Conservation (phyloP, 2,888 invertebrate genomes). For the Prosapia bicincta region DNA sequence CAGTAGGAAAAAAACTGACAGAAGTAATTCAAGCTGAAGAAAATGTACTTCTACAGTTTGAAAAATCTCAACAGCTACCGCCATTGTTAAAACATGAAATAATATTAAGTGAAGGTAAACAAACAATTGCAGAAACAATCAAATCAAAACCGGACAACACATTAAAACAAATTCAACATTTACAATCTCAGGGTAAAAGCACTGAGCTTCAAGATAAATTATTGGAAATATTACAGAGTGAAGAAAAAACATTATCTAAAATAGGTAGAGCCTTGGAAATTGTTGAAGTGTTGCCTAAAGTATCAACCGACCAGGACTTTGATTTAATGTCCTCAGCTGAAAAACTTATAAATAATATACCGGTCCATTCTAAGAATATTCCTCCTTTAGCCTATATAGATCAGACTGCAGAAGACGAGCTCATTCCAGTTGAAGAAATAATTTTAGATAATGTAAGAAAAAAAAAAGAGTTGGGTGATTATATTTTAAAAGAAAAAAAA, state of each 20-base stretch:
- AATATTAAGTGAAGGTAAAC: background rate
- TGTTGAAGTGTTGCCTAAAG: background rate
- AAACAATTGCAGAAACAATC: slow-evolving; percentile 32
- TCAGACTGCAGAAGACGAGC: background rate
- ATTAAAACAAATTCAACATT: background rate
- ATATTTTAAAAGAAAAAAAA: background rate
- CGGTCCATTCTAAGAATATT: background rate
- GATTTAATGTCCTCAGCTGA: background rate
- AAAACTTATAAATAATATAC: background rate
- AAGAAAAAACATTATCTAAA: slow-evolving; percentile 27
- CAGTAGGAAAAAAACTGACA: slow-evolving; percentile 21
- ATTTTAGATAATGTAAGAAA: background rate
- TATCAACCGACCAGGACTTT: background rate
- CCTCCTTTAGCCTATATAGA: background rate
- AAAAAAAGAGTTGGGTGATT: slow-evolving; percentile 5
- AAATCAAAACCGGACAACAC: slow-evolving; percentile 32
- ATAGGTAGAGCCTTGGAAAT: slow-evolving; percentile 29
- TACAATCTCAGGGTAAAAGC: background rate
- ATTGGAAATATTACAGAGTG: slow-evolving; percentile 31
- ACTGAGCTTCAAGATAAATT: slow-evolving; percentile 20
- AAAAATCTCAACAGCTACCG: slow-evolving; percentile 1
- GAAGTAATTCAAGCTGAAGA: slow-evolving; percentile 24
- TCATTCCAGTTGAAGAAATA: background rate
- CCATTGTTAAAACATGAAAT: background rate
- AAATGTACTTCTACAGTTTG: slow-evolving; percentile 8